Conservation (phyloP, 2,888 invertebrate genomes). For the Euplexia lucipara region DNA sequence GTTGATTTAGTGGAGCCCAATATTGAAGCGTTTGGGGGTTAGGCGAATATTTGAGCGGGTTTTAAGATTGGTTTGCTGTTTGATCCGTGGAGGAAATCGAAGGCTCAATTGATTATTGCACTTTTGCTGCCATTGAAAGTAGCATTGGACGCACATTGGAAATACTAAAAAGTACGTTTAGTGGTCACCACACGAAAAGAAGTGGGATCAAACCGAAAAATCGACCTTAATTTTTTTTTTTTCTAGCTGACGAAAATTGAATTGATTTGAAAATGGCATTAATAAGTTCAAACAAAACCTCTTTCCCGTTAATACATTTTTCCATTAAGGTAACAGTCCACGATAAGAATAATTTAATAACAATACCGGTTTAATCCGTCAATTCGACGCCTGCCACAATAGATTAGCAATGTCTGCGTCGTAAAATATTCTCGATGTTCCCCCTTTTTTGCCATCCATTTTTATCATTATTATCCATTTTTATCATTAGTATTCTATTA, state of each 20-base stretch:
- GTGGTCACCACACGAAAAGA: too few species aligned
- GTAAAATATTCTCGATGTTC: slow-evolving; percentile 38
- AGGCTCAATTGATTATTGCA: not conserved
- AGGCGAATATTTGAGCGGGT: slow-evolving; percentile 40
- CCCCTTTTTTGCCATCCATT: slow-evolving; percentile 12
- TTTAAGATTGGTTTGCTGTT: slow-evolving; percentile 43
- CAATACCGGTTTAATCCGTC: slow-evolving; percentile 56
- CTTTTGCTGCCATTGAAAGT: too few species aligned
- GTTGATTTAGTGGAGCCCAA: slow-evolving; percentile 54
- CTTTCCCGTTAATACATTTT: slow-evolving; percentile 2
- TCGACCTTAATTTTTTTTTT: too few species aligned
- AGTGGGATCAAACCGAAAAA: too few species aligned
- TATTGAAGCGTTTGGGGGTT: slow-evolving; percentile 58
- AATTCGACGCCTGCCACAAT: slow-evolving; percentile 48
- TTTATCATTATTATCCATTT: slow-evolving; percentile 29
- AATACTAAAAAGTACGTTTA: too few species aligned
- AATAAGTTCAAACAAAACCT: slow-evolving; percentile 22
- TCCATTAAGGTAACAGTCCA: slow-evolving; percentile 16
- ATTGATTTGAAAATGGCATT: too few species aligned
- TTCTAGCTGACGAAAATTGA: too few species aligned
- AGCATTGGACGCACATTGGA: not conserved
- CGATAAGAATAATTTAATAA: slow-evolving; percentile 45
- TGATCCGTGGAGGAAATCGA: slow-evolving; percentile 4
- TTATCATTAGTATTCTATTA: slow-evolving; percentile 29
- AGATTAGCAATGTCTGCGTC: slow-evolving; percentile 52